Conservation (phyloP, 2,888 invertebrate genomes). For the Dioctria rufipes region DNA sequence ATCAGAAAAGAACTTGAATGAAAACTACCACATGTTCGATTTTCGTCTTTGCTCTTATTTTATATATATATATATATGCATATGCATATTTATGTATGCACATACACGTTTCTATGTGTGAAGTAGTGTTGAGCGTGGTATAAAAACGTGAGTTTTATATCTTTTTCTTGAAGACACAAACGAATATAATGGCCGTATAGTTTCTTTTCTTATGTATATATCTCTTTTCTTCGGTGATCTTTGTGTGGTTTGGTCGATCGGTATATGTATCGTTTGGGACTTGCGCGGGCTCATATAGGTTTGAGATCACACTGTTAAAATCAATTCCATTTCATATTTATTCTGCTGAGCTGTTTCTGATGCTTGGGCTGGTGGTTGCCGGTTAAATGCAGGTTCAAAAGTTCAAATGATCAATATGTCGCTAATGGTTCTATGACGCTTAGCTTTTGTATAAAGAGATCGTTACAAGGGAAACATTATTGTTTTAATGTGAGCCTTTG, state of each 20-base stretch:
- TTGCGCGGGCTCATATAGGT: not conserved
- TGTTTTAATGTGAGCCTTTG: not conserved
- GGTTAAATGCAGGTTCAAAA: constrained; percentile 27
- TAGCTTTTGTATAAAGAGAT: too few relatives aligned
- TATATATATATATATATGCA: constrained; percentile 2
- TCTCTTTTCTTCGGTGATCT: constrained; percentile 3
- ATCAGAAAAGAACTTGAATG: constrained; percentile 65
- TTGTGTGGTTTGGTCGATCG: not conserved
- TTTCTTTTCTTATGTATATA: constrained; percentile 36
- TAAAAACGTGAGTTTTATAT: constrained; percentile 40
- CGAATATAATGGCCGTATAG: constrained; percentile 40
- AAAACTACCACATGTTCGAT: constrained; percentile 63
- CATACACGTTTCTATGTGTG: too few relatives aligned
- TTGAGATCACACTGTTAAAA: constrained; percentile 27
- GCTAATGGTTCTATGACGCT: not conserved
- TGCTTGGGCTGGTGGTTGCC: not conserved
- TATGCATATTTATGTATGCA: constrained; percentile 48
- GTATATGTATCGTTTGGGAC: too few relatives aligned
- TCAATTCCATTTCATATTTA: not conserved
- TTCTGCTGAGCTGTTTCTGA: too few relatives aligned
- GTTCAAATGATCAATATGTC: constrained; percentile 42
- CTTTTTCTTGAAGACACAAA: constrained; percentile 22
- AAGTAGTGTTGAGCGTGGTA: not conserved
- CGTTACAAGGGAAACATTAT: too few relatives aligned
- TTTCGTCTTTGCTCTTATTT: constrained; percentile 54